phyloP scores from a whole-genome alignment of 2,888 invertebrate genomes.

The Hypolimnas misippus region DNA sequence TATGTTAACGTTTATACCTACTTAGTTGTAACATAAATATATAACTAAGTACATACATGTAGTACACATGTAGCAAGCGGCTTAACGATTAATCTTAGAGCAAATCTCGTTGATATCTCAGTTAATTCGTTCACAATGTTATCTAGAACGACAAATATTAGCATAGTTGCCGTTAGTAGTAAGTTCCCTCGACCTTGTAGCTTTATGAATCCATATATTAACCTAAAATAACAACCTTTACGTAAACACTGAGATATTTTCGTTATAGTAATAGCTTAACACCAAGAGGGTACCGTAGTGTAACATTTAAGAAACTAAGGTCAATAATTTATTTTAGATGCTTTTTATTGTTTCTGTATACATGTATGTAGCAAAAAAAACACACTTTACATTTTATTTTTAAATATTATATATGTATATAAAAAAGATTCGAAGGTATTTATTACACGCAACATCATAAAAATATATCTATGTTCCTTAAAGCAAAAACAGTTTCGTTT shows the following conservation, averaged over 20 bases:
- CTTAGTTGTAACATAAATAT: neutral
- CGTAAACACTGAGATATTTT: slow-evolving; percentile 57
- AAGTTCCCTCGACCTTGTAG: slow-evolving; percentile 67
- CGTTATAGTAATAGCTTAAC: slow-evolving; percentile 51
- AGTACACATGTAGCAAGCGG: slow-evolving; percentile 61
- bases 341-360: too few relatives aligned
- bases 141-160: slow-evolving; percentile 77
- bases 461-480: too few relatives aligned
- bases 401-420: too few relatives aligned
- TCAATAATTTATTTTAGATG: too few relatives aligned
- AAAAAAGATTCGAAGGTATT: too few relatives aligned
- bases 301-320: neutral
- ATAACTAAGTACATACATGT: slow-evolving; percentile 36
- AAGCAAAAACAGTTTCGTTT: too few relatives aligned
- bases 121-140: slow-evolving; percentile 80
- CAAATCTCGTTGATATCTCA: slow-evolving; percentile 77
- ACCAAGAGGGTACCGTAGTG: neutral
- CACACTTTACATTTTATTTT: too few relatives aligned
- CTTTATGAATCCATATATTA: slow-evolving; percentile 62
- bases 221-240: slow-evolving; percentile 57
- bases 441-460: too few relatives aligned
- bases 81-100: slow-evolving; percentile 77
- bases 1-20: neutral
- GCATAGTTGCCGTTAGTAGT: slow-evolving; percentile 67
- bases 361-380: too few relatives aligned